Evolutionary conservation across 2,113 vertebrate genomes (phyloP), one percentile per base, ranked within the genome.

Genomic region (Carlito syrichta): DNA sequence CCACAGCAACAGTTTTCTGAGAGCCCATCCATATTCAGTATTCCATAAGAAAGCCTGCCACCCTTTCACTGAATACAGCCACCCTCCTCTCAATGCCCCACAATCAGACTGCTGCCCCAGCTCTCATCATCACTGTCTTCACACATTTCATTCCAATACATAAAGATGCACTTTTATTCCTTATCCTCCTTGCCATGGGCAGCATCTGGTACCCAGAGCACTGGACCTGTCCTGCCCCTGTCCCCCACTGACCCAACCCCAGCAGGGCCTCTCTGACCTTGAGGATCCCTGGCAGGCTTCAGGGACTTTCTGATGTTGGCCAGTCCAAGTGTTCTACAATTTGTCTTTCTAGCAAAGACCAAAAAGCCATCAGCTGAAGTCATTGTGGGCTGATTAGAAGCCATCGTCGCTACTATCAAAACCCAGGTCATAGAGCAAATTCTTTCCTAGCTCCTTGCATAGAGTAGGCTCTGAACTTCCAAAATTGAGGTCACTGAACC

Each of bases 351-450:
- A 68, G 30, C 25, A 87, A 38, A 91, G 62, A 86, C 91, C 56
- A 83, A 48, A 32, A 77, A 32, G 17, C 35, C 22, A 66, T 62
- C 54, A 83, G 74, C 79, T 82, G 6, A 73, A 88, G 60, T 74
- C 82, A 54, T 43, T 78, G 32, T 25, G 52, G 54, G 58, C 48
- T 54, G 27, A 1, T 97, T 92, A 98, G 60, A 96, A 95, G 63
- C 58, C 69, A 23, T 96, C 96, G 17, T 97, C 97, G 1, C 96
- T 97, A 9, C 99, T 99, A 11, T 99, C 99, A 86, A 99, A 98
- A 92, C 98, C 86, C 16, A 98, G 84, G 83, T 98, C 92, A 40
- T 96, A 98, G 22, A 94, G 83, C 45, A 84, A 66, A 58, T 85
- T 97, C 83, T 98, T 96, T 79, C 90, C 89, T 66, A 48, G 20